Base-by-base conservation (phyloP, 2,888 invertebrate species). In the Pristionchus mayeri region DNA sequence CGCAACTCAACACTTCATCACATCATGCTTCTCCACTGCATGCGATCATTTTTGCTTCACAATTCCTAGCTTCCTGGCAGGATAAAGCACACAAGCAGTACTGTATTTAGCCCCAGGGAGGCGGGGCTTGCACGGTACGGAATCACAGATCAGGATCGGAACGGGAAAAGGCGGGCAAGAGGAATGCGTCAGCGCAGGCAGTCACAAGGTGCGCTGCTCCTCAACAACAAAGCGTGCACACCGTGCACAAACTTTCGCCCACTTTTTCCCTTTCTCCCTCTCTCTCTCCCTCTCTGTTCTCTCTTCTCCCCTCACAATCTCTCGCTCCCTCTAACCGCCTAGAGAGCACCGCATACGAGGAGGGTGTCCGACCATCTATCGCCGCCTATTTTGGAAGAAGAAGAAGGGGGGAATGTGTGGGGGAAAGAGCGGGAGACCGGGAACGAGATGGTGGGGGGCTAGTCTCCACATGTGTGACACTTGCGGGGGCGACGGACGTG, bases 401-500 rank as follows among this genome's bases (percentile, higher is more conserved):
- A 78, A n/a, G 78, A 18, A n/a, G 30, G n/a, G 79, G 48, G 79
- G 34, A 27, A 40, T 16, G 79, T 40, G 71, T n/a, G 21, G 60
- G 71, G 21, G 54, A 54, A 54, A 78, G 30, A 37, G 83, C 9
- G 54, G 44, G 24, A 57, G 71, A 76, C 24, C 16, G 40, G 48
- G 50, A 60, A 63, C 78, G 84, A 50, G 71, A 80, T 48, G 48
- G 44, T n/a, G n/a, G n/a, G n/a, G n/a, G n/a, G n/a, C n/a, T n/a
- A n/a, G n/a, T n/a, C n/a, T n/a, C 30, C 34, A 76, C 37, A 40
- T 71, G 50, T 63, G 52, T 6, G 52, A 30, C 18, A 52, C 2
- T 0, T 79, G n/a, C 30, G 81, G 84, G 86, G 79, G 27, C 37
- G 76, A n/a, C n/a, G n/a, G n/a, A n/a, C n/a, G n/a, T n/a, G n/a